These are phyloP conservation scores for Porphyrio hochstetteri DNA, from an alignment of 2,113 vertebrate genomes.

Conservation along the genomic window DNA sequence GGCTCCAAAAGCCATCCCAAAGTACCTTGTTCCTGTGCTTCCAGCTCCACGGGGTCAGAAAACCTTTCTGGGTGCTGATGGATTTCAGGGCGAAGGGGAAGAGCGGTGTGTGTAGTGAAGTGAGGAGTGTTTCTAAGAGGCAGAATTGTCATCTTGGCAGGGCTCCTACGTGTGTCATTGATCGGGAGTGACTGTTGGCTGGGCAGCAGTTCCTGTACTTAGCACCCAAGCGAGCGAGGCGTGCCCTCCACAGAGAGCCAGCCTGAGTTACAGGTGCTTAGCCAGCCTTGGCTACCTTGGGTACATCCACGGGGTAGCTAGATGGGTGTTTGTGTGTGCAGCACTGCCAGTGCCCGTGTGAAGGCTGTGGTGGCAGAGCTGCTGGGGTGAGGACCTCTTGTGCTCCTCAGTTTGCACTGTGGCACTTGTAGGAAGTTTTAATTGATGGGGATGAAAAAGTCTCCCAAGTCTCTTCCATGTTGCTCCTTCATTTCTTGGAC, in stretches of 20 bases:
- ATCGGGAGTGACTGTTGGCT: constrained; percentile 39
- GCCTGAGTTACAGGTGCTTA: background rate
- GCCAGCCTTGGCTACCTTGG: background rate
- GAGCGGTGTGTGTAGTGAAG: background rate
- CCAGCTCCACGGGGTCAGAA: background rate
- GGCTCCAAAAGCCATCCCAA: background rate
- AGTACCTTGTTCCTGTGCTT: background rate
- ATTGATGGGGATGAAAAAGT: background rate
- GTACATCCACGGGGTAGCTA: fast-evolving
- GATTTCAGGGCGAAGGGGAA: background rate
- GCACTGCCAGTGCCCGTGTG: background rate
- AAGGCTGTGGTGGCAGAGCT: background rate
- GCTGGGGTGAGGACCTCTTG: background rate
- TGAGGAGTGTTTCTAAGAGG: background rate
- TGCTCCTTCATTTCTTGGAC: background rate
- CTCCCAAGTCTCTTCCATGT: background rate
- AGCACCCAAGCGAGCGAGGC: background rate
- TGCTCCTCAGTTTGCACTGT: fast-evolving
- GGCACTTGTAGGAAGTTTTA: background rate
- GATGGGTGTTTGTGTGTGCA: background rate
- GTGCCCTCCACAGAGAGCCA: background rate
- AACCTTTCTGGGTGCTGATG: background rate
- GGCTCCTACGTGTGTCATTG: constrained; percentile 27
- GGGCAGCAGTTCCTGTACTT: constrained; percentile 35
- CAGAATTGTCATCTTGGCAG: constrained; percentile 61